Conservation (phyloP, 2,113 vertebrate genomes). For the Phaethornis superciliosus region DNA sequence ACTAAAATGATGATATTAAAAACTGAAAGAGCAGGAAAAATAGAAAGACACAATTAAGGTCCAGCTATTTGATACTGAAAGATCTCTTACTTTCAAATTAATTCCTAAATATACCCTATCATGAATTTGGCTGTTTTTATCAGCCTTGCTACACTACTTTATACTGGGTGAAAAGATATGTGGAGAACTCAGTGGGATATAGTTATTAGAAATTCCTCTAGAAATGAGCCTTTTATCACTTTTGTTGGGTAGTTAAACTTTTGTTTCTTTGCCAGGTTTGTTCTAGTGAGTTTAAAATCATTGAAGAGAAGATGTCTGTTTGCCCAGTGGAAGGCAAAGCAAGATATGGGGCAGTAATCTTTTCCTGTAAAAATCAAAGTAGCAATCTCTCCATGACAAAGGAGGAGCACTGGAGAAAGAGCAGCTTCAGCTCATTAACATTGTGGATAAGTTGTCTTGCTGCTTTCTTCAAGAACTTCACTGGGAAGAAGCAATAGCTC, state of each 20-base stretch:
- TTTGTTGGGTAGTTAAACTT: slow-evolving; percentile 7
- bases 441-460: neutral
- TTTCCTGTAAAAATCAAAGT: neutral
- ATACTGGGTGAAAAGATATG: neutral
- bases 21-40: slow-evolving; percentile 28
- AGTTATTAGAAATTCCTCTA: neutral
- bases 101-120: neutral
- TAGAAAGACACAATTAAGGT: slow-evolving; percentile 25
- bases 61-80: too few relatives aligned
- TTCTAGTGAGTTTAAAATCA: neutral
- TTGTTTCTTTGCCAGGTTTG: slow-evolving; percentile 6
- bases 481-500: neutral
- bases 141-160: too few relatives aligned
- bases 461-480: neutral
- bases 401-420: neutral
- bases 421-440: neutral
- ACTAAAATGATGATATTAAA: slow-evolving; percentile 71
- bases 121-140: too few relatives aligned
- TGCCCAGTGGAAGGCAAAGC: neutral
- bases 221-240: neutral
- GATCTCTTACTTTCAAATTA: neutral
- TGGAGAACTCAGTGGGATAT: neutral
- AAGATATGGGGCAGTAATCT: neutral
- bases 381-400: neutral
- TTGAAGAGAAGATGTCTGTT: neutral